Base-by-base conservation (phyloP, 2,888 invertebrate species). In the Pandemis cinnamomeana region DNA sequence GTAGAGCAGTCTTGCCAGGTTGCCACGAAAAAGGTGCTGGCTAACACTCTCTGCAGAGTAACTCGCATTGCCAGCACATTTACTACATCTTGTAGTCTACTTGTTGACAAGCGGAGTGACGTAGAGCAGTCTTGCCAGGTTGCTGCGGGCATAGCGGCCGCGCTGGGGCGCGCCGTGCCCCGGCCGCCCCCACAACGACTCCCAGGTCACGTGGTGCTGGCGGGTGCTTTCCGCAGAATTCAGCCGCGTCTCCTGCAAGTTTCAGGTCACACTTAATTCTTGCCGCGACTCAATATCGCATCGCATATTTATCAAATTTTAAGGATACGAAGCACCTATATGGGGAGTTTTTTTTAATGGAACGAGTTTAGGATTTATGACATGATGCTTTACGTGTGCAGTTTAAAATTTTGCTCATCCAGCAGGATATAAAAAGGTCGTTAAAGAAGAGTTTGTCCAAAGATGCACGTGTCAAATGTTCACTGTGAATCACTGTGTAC, bases 141-240 rank as follows among this genome's bases (percentile, higher is more conserved):
- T 94, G 80, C 87, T 89, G 62, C 94, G 81, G 3, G 91, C 92
- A 77, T 92, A 92, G 27, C 89, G 86, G 48, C 94, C 96, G 0
- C 92, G 96, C 51, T 87, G 87, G 7, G 94, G 94, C 0, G 94
- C 94, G 0, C 94, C 94, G 82, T 97, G 96, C 0, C 97, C 97
- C 0, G 97, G 97, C 64, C 96, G 95, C 42, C 97, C 97, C 97
- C 97, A 98, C 80, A 97, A 94, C 10, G 95, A 95, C 67, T 96
- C 95, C 96, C 97, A 97, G 2, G 97, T 97, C 79, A 95, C 95
- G 86, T 97, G 97, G 86, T 98, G 97, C 77, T 94, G 94, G 68
- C 95, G 94, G 73, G 95, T 95, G 79, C 95, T 95, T 85, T 96
- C 96, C 48, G 95, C 95, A 55, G 97, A 97, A 76, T 94, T 90